Evolutionary conservation across 2,113 vertebrate genomes (phyloP).

Genomic region (Crocuta crocuta): DNA sequence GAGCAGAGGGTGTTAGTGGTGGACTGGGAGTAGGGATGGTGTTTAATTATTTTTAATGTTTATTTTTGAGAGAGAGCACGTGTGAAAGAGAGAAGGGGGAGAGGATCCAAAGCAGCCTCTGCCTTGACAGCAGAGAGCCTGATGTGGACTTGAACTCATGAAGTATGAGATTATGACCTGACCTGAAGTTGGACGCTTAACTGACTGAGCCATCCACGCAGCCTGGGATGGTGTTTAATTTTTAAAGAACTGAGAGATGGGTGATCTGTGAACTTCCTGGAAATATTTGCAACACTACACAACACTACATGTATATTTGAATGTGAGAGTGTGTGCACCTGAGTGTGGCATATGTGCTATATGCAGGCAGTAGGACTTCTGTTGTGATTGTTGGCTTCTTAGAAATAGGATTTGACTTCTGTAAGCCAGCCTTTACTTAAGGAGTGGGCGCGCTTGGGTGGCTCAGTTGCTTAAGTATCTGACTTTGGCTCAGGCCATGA

Average conservation of each 20-base stretch:
- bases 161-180: too few species aligned
- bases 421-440: background rate
- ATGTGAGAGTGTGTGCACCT: background rate
- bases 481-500: too few species aligned
- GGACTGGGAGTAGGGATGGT: background rate
- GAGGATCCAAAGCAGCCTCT: too few species aligned
- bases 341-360: background rate
- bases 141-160: too few species aligned
- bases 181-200: too few species aligned
- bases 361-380: background rate
- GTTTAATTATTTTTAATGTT: conserved; percentile 5
- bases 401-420: background rate
- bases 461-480: too few species aligned
- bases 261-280: background rate
- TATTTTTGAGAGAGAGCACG: too few species aligned
- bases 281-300: background rate
- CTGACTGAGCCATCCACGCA: too few species aligned
- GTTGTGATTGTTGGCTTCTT: background rate
- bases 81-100: too few species aligned
- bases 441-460: background rate
- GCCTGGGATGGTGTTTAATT: background rate
- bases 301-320: background rate
- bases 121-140: too few species aligned
- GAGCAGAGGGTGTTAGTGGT: background rate
- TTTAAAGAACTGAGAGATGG: background rate